Evolutionary conservation across 2,797 vertebrate species (phyloP).

Genomic region (Artibeus jamaicensis): DNA sequence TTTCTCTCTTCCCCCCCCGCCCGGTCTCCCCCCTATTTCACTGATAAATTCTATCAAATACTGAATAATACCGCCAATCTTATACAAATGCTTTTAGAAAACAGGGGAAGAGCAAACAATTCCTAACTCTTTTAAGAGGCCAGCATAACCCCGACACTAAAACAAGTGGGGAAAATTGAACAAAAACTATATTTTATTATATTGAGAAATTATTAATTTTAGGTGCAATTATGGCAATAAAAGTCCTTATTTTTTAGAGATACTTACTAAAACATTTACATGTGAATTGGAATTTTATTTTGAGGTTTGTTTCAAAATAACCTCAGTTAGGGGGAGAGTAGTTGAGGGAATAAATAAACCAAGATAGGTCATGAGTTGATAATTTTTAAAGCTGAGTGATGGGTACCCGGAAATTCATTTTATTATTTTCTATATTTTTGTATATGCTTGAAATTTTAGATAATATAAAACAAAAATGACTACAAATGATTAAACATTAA

Average conservation of each 20-base stretch:
- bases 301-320: slow-evolving; percentile 30
- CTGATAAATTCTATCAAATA: neutral
- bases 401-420: neutral
- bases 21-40: no score
- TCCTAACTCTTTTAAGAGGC: neutral
- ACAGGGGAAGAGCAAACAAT: neutral
- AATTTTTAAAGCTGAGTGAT: neutral
- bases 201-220: neutral
- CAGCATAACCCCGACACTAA: neutral
- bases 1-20: no score
- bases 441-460: slow-evolving; percentile 28
- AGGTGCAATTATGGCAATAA: neutral
- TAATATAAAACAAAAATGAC: slow-evolving; percentile 1
- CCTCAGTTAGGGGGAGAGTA: neutral
- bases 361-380: neutral
- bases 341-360: slow-evolving; percentile 2
- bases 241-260: slow-evolving; percentile 8
- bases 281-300: neutral
- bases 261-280: slow-evolving; percentile 1
- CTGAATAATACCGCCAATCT: neutral
- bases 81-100: slow-evolving; percentile 13
- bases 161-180: neutral
- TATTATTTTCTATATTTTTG: slow-evolving; percentile 10
- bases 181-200: neutral
- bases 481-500: slow-evolving; percentile 15